Evolutionary conservation across 2,888 invertebrate genomes (phyloP).

Genomic region (Ctenicera cuprea): DNA sequence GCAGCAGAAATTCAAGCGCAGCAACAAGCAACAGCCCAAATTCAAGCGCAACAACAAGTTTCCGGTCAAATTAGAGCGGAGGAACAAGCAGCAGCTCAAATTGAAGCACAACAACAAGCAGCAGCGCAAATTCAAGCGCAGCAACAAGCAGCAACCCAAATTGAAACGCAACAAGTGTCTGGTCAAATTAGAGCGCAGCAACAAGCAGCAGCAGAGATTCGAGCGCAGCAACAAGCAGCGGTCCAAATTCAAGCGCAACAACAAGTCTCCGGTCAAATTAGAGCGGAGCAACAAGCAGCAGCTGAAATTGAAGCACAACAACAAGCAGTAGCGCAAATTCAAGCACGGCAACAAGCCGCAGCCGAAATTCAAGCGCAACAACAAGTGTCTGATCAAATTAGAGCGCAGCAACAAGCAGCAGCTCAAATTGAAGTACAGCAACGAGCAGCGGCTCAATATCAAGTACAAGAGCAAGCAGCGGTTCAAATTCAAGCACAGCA

Average conservation of each 20-base stretch:
- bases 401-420: conserved; percentile 14
- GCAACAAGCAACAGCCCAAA: neutral
- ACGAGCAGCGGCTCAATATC: neutral
- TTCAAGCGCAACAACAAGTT: neutral
- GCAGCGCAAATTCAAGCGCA: conserved; percentile 19
- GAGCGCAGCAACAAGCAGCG: neutral
- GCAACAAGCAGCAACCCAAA: conserved; percentile 13
- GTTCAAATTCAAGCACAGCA: conserved; percentile 2
- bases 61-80: neutral
- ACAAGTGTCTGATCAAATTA: neutral
- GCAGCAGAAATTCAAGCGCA: neutral
- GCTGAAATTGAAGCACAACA: conserved; percentile 18
- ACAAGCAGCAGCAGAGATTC: neutral
- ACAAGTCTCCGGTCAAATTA: neutral
- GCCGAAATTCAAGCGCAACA: conserved; percentile 15
- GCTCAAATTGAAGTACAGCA: neutral
- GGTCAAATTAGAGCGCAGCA: conserved; percentile 13
- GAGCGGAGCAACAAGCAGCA: neutral
- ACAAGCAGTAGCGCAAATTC: conserved; percentile 6
- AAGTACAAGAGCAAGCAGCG: neutral
- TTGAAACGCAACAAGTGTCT: neutral
- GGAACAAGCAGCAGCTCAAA: neutral
- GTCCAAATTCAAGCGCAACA: neutral
- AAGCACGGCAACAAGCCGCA: conserved; percentile 12
- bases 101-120: conserved; percentile 14